Evolutionary conservation across 2,888 invertebrate genomes (phyloP).

Genomic region (Lacanobia oleracea): DNA sequence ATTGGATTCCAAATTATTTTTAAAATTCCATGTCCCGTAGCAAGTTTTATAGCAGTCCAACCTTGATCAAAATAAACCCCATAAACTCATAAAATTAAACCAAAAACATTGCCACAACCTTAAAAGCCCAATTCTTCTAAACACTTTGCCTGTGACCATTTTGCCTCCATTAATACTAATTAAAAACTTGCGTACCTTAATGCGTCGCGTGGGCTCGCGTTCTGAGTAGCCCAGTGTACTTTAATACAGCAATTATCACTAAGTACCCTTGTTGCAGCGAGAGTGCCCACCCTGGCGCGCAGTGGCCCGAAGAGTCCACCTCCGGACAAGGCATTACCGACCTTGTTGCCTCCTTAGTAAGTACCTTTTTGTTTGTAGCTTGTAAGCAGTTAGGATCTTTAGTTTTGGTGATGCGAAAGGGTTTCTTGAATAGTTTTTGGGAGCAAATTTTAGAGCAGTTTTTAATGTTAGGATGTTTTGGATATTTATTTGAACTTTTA

Average conservation of each 20-base stretch:
- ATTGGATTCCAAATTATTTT: too few species aligned
- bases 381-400: not conserved
- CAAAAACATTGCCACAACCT: constrained; percentile 20
- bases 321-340: constrained; percentile 78
- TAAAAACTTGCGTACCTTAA: constrained; percentile 65
- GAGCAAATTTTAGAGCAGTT: constrained; percentile 1
- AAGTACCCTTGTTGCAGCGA: constrained; percentile 79
- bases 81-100: constrained; percentile 15
- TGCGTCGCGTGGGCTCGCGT: constrained; percentile 50
- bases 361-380: constrained; percentile 63
- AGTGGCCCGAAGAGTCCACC: constrained; percentile 75
- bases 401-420: not conserved
- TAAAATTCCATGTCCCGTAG: too few species aligned
- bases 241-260: constrained; percentile 58
- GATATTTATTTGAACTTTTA: not conserved
- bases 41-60: too few species aligned
- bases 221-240: constrained; percentile 55
- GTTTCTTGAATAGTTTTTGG: constrained; percentile 39
- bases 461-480: not conserved
- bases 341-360: constrained; percentile 84
- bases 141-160: constrained; percentile 47
- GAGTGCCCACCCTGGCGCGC: constrained; percentile 81
- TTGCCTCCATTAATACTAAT: constrained; percentile 62
- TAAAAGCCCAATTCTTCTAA: constrained; percentile 57
- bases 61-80: not conserved